A percentile compares a stretch with the other conserved stretches of the same genome.
Conservation (phyloP, 2,888 invertebrate species). For the Platycheirus rosarum region DNA sequence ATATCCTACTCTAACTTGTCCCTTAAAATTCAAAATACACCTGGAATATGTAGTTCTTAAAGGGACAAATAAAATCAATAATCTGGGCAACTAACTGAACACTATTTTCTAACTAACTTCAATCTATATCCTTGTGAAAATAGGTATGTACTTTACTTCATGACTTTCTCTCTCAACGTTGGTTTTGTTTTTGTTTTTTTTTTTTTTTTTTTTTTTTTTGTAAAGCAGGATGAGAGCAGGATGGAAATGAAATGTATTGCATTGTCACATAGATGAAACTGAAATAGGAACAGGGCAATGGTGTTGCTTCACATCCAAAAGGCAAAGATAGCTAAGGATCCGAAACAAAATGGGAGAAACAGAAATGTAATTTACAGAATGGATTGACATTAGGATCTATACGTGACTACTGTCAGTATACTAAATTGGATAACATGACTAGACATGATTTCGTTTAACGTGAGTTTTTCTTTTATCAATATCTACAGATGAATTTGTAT, state of each 20-base stretch:
- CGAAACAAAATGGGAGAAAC: not conserved
- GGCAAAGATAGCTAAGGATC: constrained; percentile 2
- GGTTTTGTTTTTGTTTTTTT: constrained; percentile 6
- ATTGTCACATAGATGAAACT: constrained; percentile 68
- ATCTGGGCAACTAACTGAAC: not conserved
- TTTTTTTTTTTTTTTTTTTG: not conserved
- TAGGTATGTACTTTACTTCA: constrained; percentile 13
- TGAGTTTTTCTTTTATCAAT: constrained; percentile 47
- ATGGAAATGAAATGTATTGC: constrained; percentile 45
- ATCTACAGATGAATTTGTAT: constrained; percentile 36
- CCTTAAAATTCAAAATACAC: not conserved
- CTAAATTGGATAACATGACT: constrained; percentile 71
- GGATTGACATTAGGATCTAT: constrained; percentile 66
- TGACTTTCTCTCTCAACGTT: constrained; percentile 45
- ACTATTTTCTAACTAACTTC: constrained; percentile 40
- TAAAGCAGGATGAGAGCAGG: not conserved
- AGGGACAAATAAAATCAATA: constrained; percentile 41
- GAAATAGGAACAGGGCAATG: constrained; percentile 38
- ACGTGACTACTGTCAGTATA: constrained; percentile 68
- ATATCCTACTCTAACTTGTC: not conserved
- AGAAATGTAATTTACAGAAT: constrained; percentile 70
- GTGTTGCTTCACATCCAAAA: constrained; percentile 2
- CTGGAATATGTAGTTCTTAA: not conserved
- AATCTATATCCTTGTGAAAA: constrained; percentile 34
- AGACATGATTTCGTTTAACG: constrained; percentile 67